Evolutionary conservation across 2,888 invertebrate genomes (phyloP).

Genomic region (Calliphora vomitoria): DNA sequence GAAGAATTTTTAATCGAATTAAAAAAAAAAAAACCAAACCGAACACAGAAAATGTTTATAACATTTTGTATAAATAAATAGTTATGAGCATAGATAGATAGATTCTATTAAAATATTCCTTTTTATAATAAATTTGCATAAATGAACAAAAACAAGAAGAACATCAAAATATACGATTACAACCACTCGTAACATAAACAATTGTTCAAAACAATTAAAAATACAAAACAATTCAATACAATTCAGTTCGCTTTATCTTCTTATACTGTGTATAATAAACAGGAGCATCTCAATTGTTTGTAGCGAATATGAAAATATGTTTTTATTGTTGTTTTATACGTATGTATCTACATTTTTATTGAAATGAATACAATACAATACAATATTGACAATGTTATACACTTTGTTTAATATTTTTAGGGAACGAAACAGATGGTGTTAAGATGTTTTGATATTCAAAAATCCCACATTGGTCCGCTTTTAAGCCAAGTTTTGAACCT

Average conservation of each 20-base stretch:
- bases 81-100: constrained; percentile 47
- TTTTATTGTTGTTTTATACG: constrained; percentile 24
- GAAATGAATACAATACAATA: constrained; percentile 33
- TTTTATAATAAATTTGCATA: constrained; percentile 58
- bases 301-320: constrained; percentile 38
- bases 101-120: constrained; percentile 26
- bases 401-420: constrained; percentile 16
- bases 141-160: constrained; percentile 21
- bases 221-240: constrained; percentile 56
- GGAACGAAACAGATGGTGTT: neutral
- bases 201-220: constrained; percentile 58
- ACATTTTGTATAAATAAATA: constrained; percentile 46
- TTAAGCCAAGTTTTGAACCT: no score
- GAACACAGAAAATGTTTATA: constrained; percentile 6
- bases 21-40: neutral
- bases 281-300: constrained; percentile 60
- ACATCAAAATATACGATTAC: neutral
- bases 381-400: constrained; percentile 4
- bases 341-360: neutral
- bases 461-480: no score
- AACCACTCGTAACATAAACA: constrained; percentile 30
- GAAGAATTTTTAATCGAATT: neutral
- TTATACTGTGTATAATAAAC: constrained; percentile 45
- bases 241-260: constrained; percentile 50
- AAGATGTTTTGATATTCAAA: no score